Evolutionary conservation across 2,113 vertebrate genomes (phyloP), one percentile per base, ranked within the genome.

Genomic region (Emydocephalus ijimae): DNA sequence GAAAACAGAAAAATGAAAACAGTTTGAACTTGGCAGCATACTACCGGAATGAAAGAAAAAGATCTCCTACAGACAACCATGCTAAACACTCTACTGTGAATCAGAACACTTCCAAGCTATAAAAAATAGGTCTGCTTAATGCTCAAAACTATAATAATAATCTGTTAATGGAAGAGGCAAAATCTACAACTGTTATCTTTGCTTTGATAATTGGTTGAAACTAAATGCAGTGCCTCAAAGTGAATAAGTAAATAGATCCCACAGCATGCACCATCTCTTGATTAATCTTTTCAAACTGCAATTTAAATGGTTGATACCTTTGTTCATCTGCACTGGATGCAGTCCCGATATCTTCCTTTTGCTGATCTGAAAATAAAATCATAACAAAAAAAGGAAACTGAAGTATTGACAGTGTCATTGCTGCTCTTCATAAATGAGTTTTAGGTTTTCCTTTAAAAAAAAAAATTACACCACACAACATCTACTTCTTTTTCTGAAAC

Each of bases 221-320:
- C n/a, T 50, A 57, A 59, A 7, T 48, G 55, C 15, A 50, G 11
- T 69, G 45, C 18, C 87, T 21, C 26, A 81, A 64, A 21, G 15
- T 45, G 1, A 20, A 43, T 34, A n/a, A 85, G 24, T 24, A 23
- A 85, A 14, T 21, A 57, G 18, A 56, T 34, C 12, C 29, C 18
- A 15, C 39, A 26, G 21, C 69, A 39, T 43, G 11, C 55, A 61
- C 12, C 61, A 26, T 12, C 43, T 48, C 14, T 57, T 86, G 20
- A 61, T 69, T 26, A 18, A 45, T 64, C 9, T 20, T 39, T 64
- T 59, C n/a, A 59, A 55, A 61, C 23, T 52, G 50, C 15, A 90
- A 52, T 59, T 93, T 43, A 64, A 90, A 87, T 64, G 74, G 11
- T 90, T 14, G 43, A 57, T 90, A 93, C 92, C 92, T 93, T 87